Base-by-base conservation (phyloP, 64 coral and sea anemone genomes). In the Pocillopora damicornis region DNA sequence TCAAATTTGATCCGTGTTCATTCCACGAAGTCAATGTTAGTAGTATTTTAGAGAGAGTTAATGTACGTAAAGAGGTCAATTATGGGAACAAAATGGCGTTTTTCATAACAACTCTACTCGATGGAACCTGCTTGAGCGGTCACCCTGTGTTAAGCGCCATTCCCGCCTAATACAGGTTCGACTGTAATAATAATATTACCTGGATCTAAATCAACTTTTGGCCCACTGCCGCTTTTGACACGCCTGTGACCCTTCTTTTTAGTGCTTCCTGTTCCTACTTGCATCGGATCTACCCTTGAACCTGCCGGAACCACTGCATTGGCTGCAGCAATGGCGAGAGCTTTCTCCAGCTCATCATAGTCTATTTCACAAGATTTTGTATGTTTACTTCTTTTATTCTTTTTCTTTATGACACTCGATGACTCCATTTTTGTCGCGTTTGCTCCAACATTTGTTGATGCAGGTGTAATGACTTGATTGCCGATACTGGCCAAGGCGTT, bases 311-410 rank as follows among this genome's bases (percentile, higher is more conserved):
- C 80, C 17, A 88, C 78, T 11, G 92, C 87, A 92, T 81, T 90
- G 34, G 89, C 86, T 51, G 93, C 93, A 34, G 91, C 97, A 34
- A 90, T 36, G 5, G 89, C 89, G 38, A 99, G 86, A 80, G 93
- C 93, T 82, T 99, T 99, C 88, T 99, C 93, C 71, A 99, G 91
- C 76, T 99, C 97, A 15, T 99, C 97, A 88, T 88, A 95, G 85
- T 99, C 97, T 90, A 99, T 92, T 91, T 99, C 97, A 92, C 97
- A 99, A 59, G 97, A 99, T 82, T 95, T 99, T 58, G 93, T 99
- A 62, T 92, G 76, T 34, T 94, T 88, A 35, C 95, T 99, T 63
- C 88, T 92, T 18, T 94, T 89, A 18, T 97, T 97, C 71, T 90
- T 97, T 79, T 93, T 97, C 91, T 90, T 97, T 16, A 93, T 75